Base-by-base conservation (phyloP, 2,888 invertebrate species). In the Acleris literana region DNA sequence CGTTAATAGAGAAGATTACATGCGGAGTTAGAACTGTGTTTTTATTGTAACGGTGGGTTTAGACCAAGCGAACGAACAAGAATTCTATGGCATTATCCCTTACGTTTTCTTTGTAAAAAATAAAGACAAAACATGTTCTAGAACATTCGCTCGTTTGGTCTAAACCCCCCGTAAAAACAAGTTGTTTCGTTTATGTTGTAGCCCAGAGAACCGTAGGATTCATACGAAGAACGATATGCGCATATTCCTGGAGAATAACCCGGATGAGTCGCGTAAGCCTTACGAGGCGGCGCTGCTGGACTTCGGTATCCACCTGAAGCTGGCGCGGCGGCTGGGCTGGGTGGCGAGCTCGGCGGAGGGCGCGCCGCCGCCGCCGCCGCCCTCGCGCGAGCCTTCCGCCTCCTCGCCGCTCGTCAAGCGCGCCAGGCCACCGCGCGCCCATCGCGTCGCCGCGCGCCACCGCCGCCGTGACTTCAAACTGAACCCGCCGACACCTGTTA, bases 221-320 rank as follows among this genome's bases (percentile, higher is more conserved):
- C 92, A 93, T 73, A 91, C 89, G 0, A 90, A 88, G 64, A 82
- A 82, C 0, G 93, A 93, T 70, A 90, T 93, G 86, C 83, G 86
- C 0, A 70, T 77, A 16, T 92, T 82, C 63, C 70, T 93, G 1
- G 88, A 87, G 57, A 78, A 77, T 53, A 75, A 75, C 3, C 71
- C 79, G 0, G 78, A 81, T 9, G 75, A 76, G 1, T 55, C 70
- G 0, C 63, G 86, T 2, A 78, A 74, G n/a, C 70, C 74, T 0
- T 89, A 84, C 69, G 85, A 87, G 51, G 59, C 75, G 16, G 87
- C 83, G 1, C 76, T 93, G 2, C 71, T 86, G 49, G 93, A 93
- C 71, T 93, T 93, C 56, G 90, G 92, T 1, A 85, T 88, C 0
- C 93, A 93, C 70, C 73, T 92, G 55, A 93, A 93, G 71, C 74